Evolutionary conservation across 1,140 invertebrate genomes (phyloP).

Genomic region (Zaprionus ornatus): DNA sequence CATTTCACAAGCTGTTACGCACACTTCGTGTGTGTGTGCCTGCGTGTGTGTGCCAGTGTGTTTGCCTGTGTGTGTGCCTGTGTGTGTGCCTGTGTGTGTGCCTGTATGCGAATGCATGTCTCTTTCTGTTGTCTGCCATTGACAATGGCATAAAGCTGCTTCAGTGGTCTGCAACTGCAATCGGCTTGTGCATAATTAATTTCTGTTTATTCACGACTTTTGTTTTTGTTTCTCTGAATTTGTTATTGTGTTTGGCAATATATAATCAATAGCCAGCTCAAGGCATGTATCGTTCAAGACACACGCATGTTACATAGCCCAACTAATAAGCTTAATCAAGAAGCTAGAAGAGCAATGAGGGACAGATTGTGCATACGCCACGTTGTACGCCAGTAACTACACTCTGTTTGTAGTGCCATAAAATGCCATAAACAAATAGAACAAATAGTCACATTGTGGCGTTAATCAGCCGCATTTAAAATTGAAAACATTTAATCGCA

Average conservation of each 20-base stretch:
- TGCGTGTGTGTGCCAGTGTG: background rate
- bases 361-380: conserved; percentile 36
- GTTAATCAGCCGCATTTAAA: conserved; percentile 50
- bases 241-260: conserved; percentile 61
- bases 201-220: conserved; percentile 70
- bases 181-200: conserved; percentile 71
- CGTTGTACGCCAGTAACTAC: background rate
- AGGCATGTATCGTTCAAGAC: background rate
- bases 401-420: background rate
- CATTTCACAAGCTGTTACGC: conserved; percentile 32
- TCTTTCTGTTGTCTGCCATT: conserved; percentile 31
- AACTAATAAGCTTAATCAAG: no score
- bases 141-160: conserved; percentile 45
- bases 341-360: background rate
- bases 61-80: background rate
- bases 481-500: conserved; percentile 70
- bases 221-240: conserved; percentile 38
- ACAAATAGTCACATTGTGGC: conserved; percentile 50
- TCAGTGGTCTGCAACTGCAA: conserved; percentile 27
- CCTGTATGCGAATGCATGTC: conserved; percentile 1
- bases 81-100: background rate
- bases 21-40: background rate
- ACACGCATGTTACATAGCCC: background rate
- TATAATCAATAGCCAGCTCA: conserved; percentile 20
- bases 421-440: conserved; percentile 3